Evolutionary conservation across 2,888 invertebrate genomes (phyloP), one percentile per base, ranked within the genome.

Genomic region (Pantelozetes paolii): DNA sequence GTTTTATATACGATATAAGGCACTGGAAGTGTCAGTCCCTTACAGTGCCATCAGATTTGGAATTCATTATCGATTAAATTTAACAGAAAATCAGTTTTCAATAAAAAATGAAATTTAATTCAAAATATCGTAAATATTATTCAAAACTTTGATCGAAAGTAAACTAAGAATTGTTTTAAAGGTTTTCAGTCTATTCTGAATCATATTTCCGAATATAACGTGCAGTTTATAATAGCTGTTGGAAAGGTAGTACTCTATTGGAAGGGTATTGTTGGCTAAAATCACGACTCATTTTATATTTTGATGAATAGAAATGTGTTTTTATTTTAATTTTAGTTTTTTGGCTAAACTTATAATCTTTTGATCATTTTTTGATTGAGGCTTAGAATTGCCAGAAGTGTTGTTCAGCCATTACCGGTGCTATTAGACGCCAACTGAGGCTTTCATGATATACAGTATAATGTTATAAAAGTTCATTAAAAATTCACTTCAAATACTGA

Each of bases 351-450:
- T 30, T 64, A 32, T 64, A 64, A 64, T 64, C 62, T 64, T 64
- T 64, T 20, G 32, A 64, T 64, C 62, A 64, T 64, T 36, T 64
- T 64, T 64, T 32, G 32, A 64, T 64, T 64, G 62, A 32, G 62
- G n/a, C 28, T 64, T 20, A 28, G 18, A 32, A 64, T 57, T 28
- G 36, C 62, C 62, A 64, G 62, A 64, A 64, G 62, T 32, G 62
- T 32, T 64, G 32, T 64, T 64, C 30, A 32, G 32, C 36, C 36
- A 64, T 64, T 64, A 36, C 62, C 62, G 62, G 62, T 64, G 36
- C 62, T 54, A 54, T 54, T 54, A 54, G 18, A 54, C 28, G 3
- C 36, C 3, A 64, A 40, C 15, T 13, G 36, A 64, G 2, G 8
- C 32, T 32, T 32, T 59, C 11, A 36, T 40, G 28, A n/a, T 20